Base-by-base conservation (phyloP, 2,113 vertebrate genomes). In the Cephalopholis sonnerati region DNA sequence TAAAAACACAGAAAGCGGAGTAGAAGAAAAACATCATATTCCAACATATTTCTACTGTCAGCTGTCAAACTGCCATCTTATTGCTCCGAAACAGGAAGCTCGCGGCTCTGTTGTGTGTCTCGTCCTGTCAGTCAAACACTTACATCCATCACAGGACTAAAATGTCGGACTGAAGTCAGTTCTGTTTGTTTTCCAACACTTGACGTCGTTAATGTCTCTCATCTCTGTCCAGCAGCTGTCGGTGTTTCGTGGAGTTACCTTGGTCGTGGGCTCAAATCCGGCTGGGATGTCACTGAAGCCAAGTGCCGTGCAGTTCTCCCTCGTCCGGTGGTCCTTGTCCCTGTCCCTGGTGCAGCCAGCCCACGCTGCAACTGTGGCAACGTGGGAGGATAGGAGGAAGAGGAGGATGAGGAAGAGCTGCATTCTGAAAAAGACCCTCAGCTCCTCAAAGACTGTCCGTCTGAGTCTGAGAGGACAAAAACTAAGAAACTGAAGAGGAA, bases 281-380 rank as follows among this genome's bases (percentile, higher is more conserved):
- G 25, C 2, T 0, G 94, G 93, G 7, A 95, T 0, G 5, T 46
- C 3, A 0, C 22, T 77, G 67, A 93, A 87, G 2, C 83, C 85
- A 4, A 86, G 89, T 13, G 17, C 74, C 0, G 87, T 88, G 73
- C 95, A 96, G 93, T 93, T 95, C 61, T 90, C 25, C 46, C 79
- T 84, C 0, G 62, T 62, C 0, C 91, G 80, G 75, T 95, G 15
- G 78, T 95, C 91, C n/a, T 50, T 87, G 79, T 95, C 87, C 32
- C 41, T 65, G 84, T 87, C 87, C 22, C 46, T 64, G 24, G 0
- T 76, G 85, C 95, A 96, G 58, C 78, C 81, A 1, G 17, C 1
- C 51, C 81, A 24, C 2, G 68, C 63, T 7, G 65, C 44, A 1
- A 74, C 77, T 55, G 7, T 2, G 39, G 62, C 2, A 5, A 86